Percentiles rank a stretch among this genome's conserved stretches.
Evolutionary conservation across 1,140 invertebrate species (phyloP).

Genomic region (Platorchestia sp.): DNA sequence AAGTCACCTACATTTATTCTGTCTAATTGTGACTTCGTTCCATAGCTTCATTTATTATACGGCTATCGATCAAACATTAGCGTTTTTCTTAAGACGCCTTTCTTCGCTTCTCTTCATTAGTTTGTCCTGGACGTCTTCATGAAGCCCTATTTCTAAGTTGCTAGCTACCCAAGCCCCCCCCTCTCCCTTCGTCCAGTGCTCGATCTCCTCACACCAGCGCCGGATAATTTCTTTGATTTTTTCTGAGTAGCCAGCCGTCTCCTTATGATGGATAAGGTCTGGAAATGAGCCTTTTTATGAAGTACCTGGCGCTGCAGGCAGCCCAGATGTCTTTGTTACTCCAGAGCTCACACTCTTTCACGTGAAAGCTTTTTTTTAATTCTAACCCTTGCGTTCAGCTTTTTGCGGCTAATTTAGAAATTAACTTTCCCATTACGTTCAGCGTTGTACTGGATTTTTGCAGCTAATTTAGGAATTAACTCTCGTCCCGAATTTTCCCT

Average conservation of each 20-base stretch:
- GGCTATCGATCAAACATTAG: background rate
- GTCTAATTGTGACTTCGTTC: background rate
- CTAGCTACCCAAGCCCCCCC: background rate
- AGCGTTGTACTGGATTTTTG: no score
- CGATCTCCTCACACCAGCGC: background rate
- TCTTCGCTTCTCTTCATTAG: background rate
- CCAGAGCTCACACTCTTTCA: background rate
- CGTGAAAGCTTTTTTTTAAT: background rate
- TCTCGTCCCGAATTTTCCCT: no score
- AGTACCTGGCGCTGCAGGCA: background rate
- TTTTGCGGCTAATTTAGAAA: background rate
- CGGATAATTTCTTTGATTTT: background rate
- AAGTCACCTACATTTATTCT: no score
- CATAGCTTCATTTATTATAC: background rate
- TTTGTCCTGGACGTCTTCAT: background rate
- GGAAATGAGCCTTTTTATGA: background rate
- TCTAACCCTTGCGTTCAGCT: background rate
- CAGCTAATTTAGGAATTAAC: no score
- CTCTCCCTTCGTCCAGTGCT: background rate
- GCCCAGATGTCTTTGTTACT: background rate
- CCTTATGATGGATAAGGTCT: constrained; percentile 7
- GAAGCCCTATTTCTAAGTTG: background rate
- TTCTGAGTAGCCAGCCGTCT: background rate
- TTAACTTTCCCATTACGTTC: no score
- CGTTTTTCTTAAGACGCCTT: background rate